Evolutionary conservation across 1,140 invertebrate species (phyloP).

Genomic region (Cephus cinctus): DNA sequence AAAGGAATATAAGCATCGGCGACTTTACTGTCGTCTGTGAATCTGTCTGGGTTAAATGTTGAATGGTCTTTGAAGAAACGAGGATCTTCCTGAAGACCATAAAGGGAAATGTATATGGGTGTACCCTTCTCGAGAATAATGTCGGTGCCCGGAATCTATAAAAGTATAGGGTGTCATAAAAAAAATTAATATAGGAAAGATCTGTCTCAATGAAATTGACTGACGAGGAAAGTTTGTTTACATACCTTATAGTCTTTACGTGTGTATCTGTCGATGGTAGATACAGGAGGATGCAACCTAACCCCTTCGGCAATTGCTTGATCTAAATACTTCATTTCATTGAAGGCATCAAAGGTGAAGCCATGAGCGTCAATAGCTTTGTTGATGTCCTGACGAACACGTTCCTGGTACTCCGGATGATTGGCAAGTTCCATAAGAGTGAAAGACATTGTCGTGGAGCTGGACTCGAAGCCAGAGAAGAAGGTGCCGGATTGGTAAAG

Average conservation of each 20-base stretch:
- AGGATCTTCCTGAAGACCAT: constrained; percentile 50
- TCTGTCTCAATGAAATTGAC: background rate
- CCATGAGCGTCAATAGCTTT: constrained; percentile 41
- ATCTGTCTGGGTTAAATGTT: constrained; percentile 39
- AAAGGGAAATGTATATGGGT: constrained; percentile 35
- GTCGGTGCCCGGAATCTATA: constrained; percentile 46
- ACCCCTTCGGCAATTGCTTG: constrained; percentile 45
- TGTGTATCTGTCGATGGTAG: constrained; percentile 57
- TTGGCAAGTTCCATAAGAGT: constrained; percentile 51
- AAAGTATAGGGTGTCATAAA: constrained; percentile 1
- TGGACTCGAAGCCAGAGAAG: constrained; percentile 61
- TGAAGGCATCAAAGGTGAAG: constrained; percentile 39
- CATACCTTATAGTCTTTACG: constrained; percentile 47
- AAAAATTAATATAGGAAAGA: background rate
- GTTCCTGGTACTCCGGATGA: constrained; percentile 39
- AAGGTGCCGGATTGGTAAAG: constrained; percentile 44
- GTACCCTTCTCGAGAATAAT: constrained; percentile 47
- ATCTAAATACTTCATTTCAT: constrained; percentile 45
- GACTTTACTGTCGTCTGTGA: constrained; percentile 23
- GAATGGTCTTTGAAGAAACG: constrained; percentile 33
- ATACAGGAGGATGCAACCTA: constrained; percentile 62
- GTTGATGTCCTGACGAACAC: constrained; percentile 61
- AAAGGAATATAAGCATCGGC: constrained; percentile 33
- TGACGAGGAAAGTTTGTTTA: background rate
- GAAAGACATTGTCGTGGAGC: constrained; percentile 53